Evolutionary conservation across 2,113 vertebrate genomes (phyloP).

Genomic region (Indri indri): DNA sequence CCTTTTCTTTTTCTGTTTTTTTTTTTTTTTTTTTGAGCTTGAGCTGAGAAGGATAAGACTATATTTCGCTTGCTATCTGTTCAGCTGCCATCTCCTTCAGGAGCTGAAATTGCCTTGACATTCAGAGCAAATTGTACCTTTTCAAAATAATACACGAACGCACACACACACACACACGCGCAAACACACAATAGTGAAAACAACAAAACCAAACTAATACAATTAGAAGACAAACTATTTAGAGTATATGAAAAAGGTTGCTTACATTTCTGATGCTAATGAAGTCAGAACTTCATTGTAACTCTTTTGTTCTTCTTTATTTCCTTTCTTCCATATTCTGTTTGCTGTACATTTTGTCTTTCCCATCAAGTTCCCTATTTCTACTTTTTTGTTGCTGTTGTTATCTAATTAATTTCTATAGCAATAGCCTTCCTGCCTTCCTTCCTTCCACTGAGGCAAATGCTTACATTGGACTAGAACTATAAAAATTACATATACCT

Average conservation of each 20-base stretch:
- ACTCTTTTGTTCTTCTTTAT: background rate
- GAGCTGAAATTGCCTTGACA: constrained; percentile 6
- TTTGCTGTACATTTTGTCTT: background rate
- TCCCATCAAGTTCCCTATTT: background rate
- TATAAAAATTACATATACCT: background rate
- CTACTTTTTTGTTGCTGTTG: background rate
- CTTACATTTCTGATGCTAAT: constrained; percentile 5
- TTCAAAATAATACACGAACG: constrained; percentile 26
- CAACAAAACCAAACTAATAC: background rate
- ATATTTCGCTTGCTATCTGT: constrained; percentile 44
- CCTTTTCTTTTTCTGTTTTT: background rate
- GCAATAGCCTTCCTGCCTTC: no score
- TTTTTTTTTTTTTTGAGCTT: background rate
- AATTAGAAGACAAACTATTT: background rate
- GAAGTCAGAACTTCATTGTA: background rate
- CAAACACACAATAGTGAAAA: background rate
- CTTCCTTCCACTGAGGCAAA: background rate
- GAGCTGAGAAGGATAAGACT: constrained; percentile 34
- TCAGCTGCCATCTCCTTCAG: constrained; percentile 12
- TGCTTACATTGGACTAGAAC: background rate
- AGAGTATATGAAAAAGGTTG: background rate
- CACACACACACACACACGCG: background rate
- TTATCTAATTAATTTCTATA: background rate
- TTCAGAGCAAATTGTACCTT: constrained; percentile 43
- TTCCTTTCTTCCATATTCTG: background rate